Base-by-base conservation (phyloP, 2,888 invertebrate species). In the Eurytoma californica region DNA sequence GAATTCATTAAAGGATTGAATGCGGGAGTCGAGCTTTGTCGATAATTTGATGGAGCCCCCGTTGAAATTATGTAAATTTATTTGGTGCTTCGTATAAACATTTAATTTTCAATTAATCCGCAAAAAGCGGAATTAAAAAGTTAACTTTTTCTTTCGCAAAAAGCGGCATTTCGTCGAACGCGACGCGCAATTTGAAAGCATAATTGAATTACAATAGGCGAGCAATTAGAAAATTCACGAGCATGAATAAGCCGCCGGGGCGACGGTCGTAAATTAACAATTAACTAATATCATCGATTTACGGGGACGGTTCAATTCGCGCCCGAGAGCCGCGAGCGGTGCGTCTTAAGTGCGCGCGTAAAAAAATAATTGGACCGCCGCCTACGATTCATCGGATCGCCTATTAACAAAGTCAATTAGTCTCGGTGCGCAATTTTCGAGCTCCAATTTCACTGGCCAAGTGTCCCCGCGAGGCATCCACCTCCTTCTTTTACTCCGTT, bases 401-500 rank as follows among this genome's bases (percentile, higher is more conserved):
- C 67, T 18, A 55, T 67, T 60, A 75, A 75, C 65, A 47, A 57
- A 20, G 24, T 47, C 66, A 73, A 66, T 73, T 73, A 66, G 55
- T n/a, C 55, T 30, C 7, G 14, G 20, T 13, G 57, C n/a, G 55
- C 55, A 65, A 65, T 65, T 72, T 39, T 20, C 76, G 47, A 68
- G 61, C 57, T 76, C 63, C 63, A 75, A 75, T 75, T 75, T 75
- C 57, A 13, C 47, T 24, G 65, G 49, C 49, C 65, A 49, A 65
- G 55, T 20, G 53, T 5, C 9, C 39, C 58, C 58, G 24, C 24
- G 51, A 53, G 16, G 3, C n/a, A 14, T 53, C 14, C 53, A n/a
- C 4, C 53, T 53, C 14, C n/a, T 5, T 53, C 2, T n/a, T 14
- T n/a, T 53, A 0, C 51, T 5, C 53, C 53, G 16, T 12, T 4